phyloP scores from a whole-genome alignment of 2,113 vertebrate genomes.

The Cephalopholis sonnerati region DNA sequence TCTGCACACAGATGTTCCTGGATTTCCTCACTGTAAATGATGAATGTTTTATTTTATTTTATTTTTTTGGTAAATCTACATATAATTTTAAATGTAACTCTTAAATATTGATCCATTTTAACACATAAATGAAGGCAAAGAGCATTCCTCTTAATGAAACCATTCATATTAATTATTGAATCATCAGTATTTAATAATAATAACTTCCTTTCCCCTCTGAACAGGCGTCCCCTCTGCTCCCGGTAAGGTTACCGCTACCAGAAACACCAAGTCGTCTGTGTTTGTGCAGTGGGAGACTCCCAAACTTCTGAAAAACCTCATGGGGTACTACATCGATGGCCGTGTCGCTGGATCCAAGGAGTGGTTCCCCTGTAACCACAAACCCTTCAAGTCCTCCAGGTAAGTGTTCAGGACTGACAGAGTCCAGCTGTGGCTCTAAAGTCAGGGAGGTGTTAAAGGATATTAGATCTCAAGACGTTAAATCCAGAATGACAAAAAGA shows the following conservation, averaged over 20 bases:
- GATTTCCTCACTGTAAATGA: not conserved
- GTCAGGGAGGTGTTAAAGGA: not conserved
- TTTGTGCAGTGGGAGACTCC: conserved; percentile 94
- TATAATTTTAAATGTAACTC: not conserved
- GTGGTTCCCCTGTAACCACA: conserved; percentile 95
- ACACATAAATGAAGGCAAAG: not conserved
- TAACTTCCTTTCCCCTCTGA: no score
- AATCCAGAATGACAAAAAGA: no score
- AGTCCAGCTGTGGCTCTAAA: not conserved
- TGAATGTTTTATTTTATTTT: not conserved
- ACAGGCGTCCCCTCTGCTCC: conserved; percentile 91
- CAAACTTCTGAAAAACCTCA: conserved; percentile 87
- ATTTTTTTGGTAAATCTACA: not conserved
- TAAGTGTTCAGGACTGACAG: conserved; percentile 40
- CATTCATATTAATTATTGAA: not conserved
- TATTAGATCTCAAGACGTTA: not conserved
- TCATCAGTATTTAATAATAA: not conserved
- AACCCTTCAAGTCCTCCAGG: conserved; percentile 94
- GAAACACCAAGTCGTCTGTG: conserved; percentile 94
- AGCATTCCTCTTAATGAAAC: not conserved
- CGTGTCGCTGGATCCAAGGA: conserved; percentile 88
- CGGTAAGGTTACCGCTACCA: conserved; percentile 88
- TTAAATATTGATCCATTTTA: not conserved
- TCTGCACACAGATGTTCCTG: not conserved
- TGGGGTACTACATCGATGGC: conserved; percentile 96